A percentile compares a stretch with the other conserved stretches of the same genome.
Conservation (phyloP, 1,140 invertebrate species). For the Drosophila varians region DNA sequence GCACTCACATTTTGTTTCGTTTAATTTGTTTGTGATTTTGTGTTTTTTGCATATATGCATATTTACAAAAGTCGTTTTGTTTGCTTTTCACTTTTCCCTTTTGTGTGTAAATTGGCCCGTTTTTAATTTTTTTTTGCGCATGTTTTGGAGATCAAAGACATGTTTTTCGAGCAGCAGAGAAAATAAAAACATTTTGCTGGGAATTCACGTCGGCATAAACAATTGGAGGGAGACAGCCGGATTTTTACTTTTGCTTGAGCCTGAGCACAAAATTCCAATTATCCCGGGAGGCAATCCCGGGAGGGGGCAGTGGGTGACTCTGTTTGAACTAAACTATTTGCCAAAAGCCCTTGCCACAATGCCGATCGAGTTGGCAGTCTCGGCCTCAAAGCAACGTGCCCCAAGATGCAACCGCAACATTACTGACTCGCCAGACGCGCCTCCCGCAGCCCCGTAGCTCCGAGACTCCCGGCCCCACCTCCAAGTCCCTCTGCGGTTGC, state of each 20-base stretch:
- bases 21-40: conserved; percentile 51
- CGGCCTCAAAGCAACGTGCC: conserved; percentile 79
- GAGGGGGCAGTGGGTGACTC: conserved; percentile 1
- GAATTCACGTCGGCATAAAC: conserved; percentile 67
- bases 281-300: conserved; percentile 17
- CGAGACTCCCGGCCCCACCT: neutral
- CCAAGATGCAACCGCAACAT: conserved; percentile 71
- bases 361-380: conserved; percentile 55
- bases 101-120: conserved; percentile 59
- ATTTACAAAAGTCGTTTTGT: conserved; percentile 32
- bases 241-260: conserved; percentile 28
- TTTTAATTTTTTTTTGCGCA: conserved; percentile 40
- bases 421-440: conserved; percentile 67
- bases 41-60: conserved; percentile 37
- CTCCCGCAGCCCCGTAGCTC: conserved; percentile 2
- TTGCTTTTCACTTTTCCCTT: conserved; percentile 33
- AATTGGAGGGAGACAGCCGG: conserved; percentile 5
- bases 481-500: conserved; percentile 50
- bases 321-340: conserved; percentile 63
- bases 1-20: conserved; percentile 54
- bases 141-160: conserved; percentile 79
- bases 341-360: conserved; percentile 31
- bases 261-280: conserved; percentile 55
- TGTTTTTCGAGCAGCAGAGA: conserved; percentile 55
- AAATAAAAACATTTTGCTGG: conserved; percentile 65